Evolutionary conservation across 2,113 vertebrate species (phyloP), one percentile per base, ranked within the genome.

Genomic region (Calyptommatus sinebrachiatus): DNA sequence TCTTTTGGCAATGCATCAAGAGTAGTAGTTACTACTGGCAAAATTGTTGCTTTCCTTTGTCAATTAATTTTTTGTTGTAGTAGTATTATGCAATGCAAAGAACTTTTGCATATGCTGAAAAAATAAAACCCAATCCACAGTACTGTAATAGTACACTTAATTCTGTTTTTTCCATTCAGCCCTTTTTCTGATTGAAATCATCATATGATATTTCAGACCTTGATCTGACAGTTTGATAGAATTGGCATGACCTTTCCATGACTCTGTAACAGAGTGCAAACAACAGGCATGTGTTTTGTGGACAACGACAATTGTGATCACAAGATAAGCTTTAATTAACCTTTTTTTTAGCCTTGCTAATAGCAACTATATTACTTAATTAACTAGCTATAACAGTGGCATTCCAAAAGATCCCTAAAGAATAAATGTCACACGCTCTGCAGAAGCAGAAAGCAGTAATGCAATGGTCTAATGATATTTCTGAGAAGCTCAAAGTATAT

Each of bases 401-500:
- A 72, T 89, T 1, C 4, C 71, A 53, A 77, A 85, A 83, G 63
- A 29, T 46, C 41, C 4, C 66, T 9, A 77, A 73, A 78, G 2
- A 57, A 86, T 10, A 84, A 46, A 28, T 70, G 0, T 71, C 45
- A 41, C 53, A 57, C 1, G 20, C 0, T 0, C 66, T 20, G 0
- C 7, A 18, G 48, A 46, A 16, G 3, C 6, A 81, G 50, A 71
- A 71, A 68, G 28, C 11, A 12, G n/a, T 20, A 20, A 73, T 22
- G 12, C 9, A 0, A 10, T n/a, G 77, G 57, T 83, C 73, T 62
- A 45, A 26, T 77, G 41, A 69, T 0, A 0, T n/a, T 66, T 85
- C 72, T 65, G 89, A 84, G 86, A 90, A 74, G 35, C 75, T 57
- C 79, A 85, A 88, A 26, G 24, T 21, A 18, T 60, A 65, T 84